phyloP scores from a whole-genome alignment of 2,888 invertebrate genomes.

The Temnothorax unifasciatus region DNA sequence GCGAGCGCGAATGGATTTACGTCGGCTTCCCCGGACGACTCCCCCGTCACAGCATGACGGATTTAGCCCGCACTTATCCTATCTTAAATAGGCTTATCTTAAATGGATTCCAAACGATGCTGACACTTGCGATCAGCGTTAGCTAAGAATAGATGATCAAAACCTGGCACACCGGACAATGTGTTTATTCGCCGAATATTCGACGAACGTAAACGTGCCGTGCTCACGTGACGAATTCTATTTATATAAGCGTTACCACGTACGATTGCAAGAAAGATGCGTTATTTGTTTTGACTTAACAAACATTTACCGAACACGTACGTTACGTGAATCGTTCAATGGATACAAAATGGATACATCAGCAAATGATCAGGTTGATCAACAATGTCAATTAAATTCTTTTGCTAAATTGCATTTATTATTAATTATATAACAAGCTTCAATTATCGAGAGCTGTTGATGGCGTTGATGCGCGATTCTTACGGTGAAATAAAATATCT shows the following conservation, averaged over 20 bases:
- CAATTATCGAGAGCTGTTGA: not conserved
- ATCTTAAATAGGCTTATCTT: slow-evolving; percentile 39
- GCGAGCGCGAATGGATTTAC: slow-evolving; percentile 43
- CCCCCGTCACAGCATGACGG: slow-evolving; percentile 23
- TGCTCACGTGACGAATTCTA: not conserved
- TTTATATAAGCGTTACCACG: not conserved
- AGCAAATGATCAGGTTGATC: not conserved
- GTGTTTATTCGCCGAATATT: slow-evolving; percentile 1
- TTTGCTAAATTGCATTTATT: not conserved
- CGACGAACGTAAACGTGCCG: not conserved
- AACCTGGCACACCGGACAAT: not conserved
- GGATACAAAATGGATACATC: not conserved
- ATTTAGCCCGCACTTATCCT: slow-evolving; percentile 35
- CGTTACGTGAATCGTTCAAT: not conserved
- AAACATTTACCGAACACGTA: not conserved
- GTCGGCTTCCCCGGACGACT: slow-evolving; percentile 9
- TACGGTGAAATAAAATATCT: not conserved
- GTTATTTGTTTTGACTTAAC: not conserved
- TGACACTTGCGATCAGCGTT: not conserved
- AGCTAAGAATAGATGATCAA: not conserved
- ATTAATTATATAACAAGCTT: not conserved
- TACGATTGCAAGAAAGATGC: not conserved
- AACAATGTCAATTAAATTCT: not conserved
- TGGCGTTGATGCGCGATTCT: not conserved
- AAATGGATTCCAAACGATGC: slow-evolving; percentile 19